Percentiles rank a stretch among this genome's conserved stretches.
Conservation (phyloP, 1,140 invertebrate genomes). For the Drosophila mojavensis region DNA sequence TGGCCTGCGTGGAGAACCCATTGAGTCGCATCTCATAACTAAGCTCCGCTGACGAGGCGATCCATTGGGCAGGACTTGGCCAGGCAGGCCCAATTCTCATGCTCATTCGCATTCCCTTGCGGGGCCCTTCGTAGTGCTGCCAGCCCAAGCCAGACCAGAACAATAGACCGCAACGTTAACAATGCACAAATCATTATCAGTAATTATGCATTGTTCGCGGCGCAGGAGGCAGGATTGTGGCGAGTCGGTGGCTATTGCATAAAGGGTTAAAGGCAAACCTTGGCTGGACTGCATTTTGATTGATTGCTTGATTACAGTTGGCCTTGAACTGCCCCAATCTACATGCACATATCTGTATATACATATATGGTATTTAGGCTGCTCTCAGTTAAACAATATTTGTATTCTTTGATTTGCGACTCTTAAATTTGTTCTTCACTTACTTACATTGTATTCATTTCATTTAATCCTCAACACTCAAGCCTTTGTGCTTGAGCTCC, state of each 20-base stretch:
- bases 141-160: conserved; percentile 27
- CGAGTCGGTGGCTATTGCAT: background rate
- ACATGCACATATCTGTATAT: conserved; percentile 23
- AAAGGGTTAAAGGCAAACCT: conserved; percentile 30
- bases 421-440: background rate
- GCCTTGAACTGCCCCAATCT: conserved; percentile 61
- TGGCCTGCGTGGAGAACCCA: conserved; percentile 1
- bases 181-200: conserved; percentile 77
- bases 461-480: too few species aligned
- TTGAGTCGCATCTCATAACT: conserved; percentile 57
- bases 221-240: background rate
- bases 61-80: conserved; percentile 32
- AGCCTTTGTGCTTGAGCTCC: background rate
- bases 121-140: background rate
- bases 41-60: conserved; percentile 50
- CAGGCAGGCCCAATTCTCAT: conserved; percentile 24
- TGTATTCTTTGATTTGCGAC: background rate
- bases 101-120: conserved; percentile 9
- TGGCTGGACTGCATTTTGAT: conserved; percentile 55
- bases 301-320: conserved; percentile 69
- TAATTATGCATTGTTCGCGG: conserved; percentile 75
- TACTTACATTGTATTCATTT: conserved; percentile 4
- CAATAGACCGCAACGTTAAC: conserved; percentile 66
- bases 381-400: background rate
- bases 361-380: conserved; percentile 19